Evolutionary conservation across 2,888 invertebrate genomes (phyloP).

Genomic region (Clivina fossor): DNA sequence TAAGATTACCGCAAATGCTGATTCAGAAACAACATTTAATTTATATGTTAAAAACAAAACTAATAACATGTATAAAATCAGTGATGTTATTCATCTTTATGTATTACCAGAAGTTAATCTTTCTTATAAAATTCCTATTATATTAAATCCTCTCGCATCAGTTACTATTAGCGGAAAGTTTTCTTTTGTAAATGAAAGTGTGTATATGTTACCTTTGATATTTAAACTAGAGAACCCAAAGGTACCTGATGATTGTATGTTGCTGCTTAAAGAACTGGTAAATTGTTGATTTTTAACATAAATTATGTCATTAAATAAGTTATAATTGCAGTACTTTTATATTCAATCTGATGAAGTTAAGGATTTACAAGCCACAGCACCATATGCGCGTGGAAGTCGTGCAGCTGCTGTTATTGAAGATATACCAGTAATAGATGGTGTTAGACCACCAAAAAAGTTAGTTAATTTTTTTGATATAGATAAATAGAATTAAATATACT

Average conservation of each 20-base stretch:
- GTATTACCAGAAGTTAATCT: constrained; percentile 13
- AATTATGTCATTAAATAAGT: background rate
- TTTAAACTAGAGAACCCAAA: constrained; percentile 8
- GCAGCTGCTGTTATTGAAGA: constrained; percentile 18
- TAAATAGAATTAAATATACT: no score
- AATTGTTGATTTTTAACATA: background rate
- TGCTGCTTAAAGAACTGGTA: constrained; percentile 28
- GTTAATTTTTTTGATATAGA: no score
- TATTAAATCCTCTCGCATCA: background rate
- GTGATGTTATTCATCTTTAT: constrained; percentile 18
- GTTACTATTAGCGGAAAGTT: constrained; percentile 16
- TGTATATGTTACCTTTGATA: constrained; percentile 24
- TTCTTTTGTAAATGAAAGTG: constrained; percentile 23
- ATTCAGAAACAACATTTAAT: constrained; percentile 13
- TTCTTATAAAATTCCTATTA: constrained; percentile 18
- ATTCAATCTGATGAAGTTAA: constrained; percentile 39
- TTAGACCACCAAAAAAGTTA: constrained; percentile 33
- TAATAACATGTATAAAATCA: constrained; percentile 15
- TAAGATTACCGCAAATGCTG: constrained; percentile 12
- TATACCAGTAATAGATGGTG: constrained; percentile 33
- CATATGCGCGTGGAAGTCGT: constrained; percentile 29
- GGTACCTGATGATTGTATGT: no score
- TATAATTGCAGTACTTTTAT: constrained; percentile 37
- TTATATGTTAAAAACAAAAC: constrained; percentile 18
- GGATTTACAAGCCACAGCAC: constrained; percentile 37